Evolutionary conservation across 2,888 invertebrate genomes (phyloP).

Genomic region (Epicampocera succincta): DNA sequence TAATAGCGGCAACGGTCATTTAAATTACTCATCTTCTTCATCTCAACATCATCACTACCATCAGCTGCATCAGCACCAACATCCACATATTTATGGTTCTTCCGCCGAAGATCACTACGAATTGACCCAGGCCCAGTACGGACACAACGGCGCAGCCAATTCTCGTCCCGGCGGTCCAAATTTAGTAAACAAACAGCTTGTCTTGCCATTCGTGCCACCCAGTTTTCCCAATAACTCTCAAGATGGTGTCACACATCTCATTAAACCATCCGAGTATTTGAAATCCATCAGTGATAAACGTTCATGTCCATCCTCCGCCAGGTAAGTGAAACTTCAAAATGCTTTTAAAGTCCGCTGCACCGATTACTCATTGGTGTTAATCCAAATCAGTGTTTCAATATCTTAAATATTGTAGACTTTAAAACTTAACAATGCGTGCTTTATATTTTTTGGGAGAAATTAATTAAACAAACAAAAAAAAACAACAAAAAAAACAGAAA

Average conservation of each 20-base stretch:
- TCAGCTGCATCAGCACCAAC: conserved; percentile 72
- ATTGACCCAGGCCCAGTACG: conserved; percentile 78
- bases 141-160: conserved; percentile 74
- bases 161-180: conserved; percentile 82
- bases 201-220: conserved; percentile 94
- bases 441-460: conserved; percentile 24
- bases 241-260: conserved; percentile 90
- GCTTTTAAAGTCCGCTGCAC: not conserved
- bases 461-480: conserved; percentile 1
- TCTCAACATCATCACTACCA: conserved; percentile 72
- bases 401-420: not conserved
- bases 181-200: conserved; percentile 92
- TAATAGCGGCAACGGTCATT: conserved; percentile 63
- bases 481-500: not conserved
- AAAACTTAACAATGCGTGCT: conserved; percentile 56
- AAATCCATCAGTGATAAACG: conserved; percentile 89
- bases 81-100: conserved; percentile 75
- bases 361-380: conserved; percentile 66
- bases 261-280: conserved; percentile 96
- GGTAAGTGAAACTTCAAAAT: conserved; percentile 76
- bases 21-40: conserved; percentile 65
- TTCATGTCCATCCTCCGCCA: conserved; percentile 82
- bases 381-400: conserved; percentile 51
- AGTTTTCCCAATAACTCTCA: conserved; percentile 88
- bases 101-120: conserved; percentile 79